phyloP scores from a whole-genome alignment of 2,888 invertebrate species.

The Pristionchus japonicus region DNA sequence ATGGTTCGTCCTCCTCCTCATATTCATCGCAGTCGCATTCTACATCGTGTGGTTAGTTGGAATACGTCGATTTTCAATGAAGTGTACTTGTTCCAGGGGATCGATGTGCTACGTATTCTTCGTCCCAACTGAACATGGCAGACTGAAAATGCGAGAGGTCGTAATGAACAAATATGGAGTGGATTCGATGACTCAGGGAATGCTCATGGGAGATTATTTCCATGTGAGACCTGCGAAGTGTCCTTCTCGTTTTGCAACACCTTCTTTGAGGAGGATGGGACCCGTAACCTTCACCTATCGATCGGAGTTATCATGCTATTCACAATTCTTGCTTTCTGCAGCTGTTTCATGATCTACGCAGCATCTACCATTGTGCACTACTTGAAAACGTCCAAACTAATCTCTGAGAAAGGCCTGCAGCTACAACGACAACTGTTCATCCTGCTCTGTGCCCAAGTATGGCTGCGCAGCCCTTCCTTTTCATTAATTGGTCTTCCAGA shows the following conservation, averaged over 20 bases:
- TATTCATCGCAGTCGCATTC: neutral
- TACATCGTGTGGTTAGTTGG: neutral
- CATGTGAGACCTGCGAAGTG: neutral
- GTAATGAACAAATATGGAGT: neutral
- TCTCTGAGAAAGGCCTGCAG: neutral
- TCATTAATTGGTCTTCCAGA: neutral
- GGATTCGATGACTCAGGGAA: neutral
- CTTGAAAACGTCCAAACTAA: neutral
- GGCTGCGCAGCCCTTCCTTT: neutral
- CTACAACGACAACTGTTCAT: neutral
- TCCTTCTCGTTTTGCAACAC: neutral
- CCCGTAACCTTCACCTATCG: neutral
- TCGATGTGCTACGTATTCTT: neutral
- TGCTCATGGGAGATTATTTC: neutral
- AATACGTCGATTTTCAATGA: neutral
- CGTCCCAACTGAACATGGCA: neutral
- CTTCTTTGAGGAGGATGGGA: neutral
- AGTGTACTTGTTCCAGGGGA: neutral
- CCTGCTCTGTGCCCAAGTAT: neutral
- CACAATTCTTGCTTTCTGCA: neutral
- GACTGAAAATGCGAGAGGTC: neutral
- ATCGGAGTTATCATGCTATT: neutral
- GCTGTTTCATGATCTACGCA: neutral
- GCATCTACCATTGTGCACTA: neutral
- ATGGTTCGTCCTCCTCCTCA: neutral